Percentiles rank a stretch among this genome's conserved stretches.
Conservation (phyloP, 1,140 invertebrate genomes). For the Drosophila quadrilineata region DNA sequence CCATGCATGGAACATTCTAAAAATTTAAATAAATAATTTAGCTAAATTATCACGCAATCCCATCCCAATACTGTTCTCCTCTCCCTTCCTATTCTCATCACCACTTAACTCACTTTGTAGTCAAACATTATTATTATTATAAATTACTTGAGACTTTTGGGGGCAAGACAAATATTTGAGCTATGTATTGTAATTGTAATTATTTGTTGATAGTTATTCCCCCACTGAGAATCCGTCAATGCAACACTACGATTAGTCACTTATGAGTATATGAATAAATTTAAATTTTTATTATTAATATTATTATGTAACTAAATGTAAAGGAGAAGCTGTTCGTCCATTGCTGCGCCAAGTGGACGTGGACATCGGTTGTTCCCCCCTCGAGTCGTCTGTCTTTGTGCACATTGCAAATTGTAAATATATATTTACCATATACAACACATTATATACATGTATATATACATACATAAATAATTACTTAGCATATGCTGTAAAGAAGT, state of each 20-base stretch:
- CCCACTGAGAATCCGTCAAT: constrained; percentile 42
- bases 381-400: no score
- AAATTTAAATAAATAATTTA: constrained; percentile 34
- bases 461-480: constrained; percentile 34
- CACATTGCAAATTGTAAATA: constrained; percentile 64
- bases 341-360: constrained; percentile 37
- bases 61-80: neutral
- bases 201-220: constrained; percentile 5
- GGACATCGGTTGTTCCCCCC: constrained; percentile 62
- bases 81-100: neutral
- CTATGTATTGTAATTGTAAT: constrained; percentile 61
- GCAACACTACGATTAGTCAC: constrained; percentile 51
- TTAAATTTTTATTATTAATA: constrained; percentile 36
- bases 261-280: constrained; percentile 5
- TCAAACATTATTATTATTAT: constrained; percentile 3
- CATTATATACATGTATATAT: constrained; percentile 11
- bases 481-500: constrained; percentile 10
- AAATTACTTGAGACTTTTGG: no score
- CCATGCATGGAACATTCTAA: no score
- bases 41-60: constrained; percentile 11
- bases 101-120: constrained; percentile 4
- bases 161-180: no score
- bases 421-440: constrained; percentile 27
- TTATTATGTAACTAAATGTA: constrained; percentile 55
- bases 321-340: constrained; percentile 42